phyloP scores from a whole-genome alignment of 2,113 vertebrate genomes.

The Martes martes region DNA sequence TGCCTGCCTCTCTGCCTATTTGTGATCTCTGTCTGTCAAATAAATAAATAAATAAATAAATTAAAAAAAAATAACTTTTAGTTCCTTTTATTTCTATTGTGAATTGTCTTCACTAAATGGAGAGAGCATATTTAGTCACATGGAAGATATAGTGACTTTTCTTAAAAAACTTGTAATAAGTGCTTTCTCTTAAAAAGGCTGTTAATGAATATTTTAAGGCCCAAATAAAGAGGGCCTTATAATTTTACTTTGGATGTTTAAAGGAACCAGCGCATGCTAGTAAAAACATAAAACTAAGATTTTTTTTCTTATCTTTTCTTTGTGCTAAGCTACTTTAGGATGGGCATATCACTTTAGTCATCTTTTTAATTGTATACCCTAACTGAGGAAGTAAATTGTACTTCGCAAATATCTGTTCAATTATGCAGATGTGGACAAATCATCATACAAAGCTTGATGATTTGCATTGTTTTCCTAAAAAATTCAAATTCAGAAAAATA shows the following conservation, averaged over 20 bases:
- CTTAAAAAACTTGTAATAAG: background rate
- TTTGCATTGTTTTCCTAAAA: background rate
- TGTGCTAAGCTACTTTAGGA: background rate
- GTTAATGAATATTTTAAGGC: background rate
- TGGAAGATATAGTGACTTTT: background rate
- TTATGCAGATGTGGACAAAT: background rate
- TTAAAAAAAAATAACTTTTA: background rate
- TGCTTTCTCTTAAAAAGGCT: constrained; percentile 1
- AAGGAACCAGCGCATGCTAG: background rate
- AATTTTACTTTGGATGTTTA: background rate
- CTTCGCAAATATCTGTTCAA: background rate
- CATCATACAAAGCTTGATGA: background rate
- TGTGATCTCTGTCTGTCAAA: no score
- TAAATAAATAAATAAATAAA: no score
- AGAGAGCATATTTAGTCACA: background rate
- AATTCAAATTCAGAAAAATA: background rate
- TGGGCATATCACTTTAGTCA: background rate
- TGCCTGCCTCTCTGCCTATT: no score
- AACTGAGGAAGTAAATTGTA: background rate
- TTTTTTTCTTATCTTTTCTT: background rate
- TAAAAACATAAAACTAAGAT: background rate
- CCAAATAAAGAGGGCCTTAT: background rate
- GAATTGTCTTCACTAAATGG: background rate
- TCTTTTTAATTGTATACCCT: background rate
- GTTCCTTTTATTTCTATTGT: background rate